These are phyloP conservation scores for Zygothrica quintamaculata DNA, from an alignment of 2,888 invertebrate genomes.

Conservation along the genomic window DNA sequence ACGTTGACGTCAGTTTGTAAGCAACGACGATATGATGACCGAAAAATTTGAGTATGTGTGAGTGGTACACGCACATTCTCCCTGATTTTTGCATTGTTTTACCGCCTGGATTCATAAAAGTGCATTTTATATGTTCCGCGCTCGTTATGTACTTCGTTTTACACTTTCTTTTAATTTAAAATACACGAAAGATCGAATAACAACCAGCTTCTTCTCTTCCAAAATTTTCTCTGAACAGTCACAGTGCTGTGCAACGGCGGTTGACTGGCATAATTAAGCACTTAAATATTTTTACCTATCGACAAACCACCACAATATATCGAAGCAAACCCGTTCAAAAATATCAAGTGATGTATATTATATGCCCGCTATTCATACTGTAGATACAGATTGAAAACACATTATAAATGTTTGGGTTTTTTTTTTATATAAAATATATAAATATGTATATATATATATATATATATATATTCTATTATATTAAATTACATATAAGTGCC, in stretches of 20 bases:
- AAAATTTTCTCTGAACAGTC: conserved; percentile 55
- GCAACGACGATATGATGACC: conserved; percentile 65
- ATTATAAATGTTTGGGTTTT: too few relatives aligned
- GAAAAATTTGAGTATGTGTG: conserved; percentile 65
- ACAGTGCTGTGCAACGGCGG: conserved; percentile 35
- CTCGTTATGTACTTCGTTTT: conserved; percentile 34
- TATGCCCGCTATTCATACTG: too few relatives aligned
- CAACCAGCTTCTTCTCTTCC: conserved; percentile 59
- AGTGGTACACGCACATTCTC: conserved; percentile 52
- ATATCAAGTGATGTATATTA: conserved; percentile 22
- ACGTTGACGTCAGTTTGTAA: conserved; percentile 63
- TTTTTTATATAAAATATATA: too few relatives aligned
- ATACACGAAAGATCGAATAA: conserved; percentile 57
- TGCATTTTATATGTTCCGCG: conserved; percentile 56
- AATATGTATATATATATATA: too few relatives aligned
- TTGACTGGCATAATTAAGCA: conserved; percentile 13
- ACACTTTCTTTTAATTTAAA: conserved; percentile 53
- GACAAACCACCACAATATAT: conserved; percentile 18
- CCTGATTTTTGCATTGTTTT: conserved; percentile 48
- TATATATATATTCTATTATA: too few relatives aligned
- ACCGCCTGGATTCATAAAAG: conserved; percentile 43
- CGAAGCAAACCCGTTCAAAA: neutral
- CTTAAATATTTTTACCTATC: conserved; percentile 10
- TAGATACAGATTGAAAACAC: too few relatives aligned
- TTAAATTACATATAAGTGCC: too few relatives aligned